These are phyloP conservation scores for Drosophila serrata DNA, from an alignment of 1,140 invertebrate species.

Conservation along the genomic window DNA sequence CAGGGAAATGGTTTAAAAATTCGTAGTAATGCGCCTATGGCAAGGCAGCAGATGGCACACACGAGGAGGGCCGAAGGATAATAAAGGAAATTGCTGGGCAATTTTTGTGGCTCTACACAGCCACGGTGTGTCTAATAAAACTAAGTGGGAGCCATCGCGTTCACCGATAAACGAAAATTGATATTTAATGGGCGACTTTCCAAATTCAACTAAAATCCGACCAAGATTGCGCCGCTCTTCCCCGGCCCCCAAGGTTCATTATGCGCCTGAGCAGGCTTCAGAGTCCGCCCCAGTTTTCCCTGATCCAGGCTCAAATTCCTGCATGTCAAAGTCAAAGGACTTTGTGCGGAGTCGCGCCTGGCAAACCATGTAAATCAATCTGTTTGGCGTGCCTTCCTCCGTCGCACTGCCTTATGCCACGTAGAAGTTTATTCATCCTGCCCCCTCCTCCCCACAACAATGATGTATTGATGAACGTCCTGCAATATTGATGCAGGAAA, in stretches of 20 bases:
- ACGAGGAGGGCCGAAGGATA: constrained; percentile 43
- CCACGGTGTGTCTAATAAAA: constrained; percentile 74
- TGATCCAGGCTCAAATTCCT: constrained; percentile 58
- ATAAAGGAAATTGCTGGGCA: constrained; percentile 83
- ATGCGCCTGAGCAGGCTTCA: constrained; percentile 33
- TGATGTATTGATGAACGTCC: constrained; percentile 79
- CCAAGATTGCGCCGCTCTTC: background rate
- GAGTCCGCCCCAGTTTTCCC: constrained; percentile 20
- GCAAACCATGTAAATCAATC: constrained; percentile 79
- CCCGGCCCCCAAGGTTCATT: constrained; percentile 22
- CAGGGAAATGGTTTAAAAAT: constrained; percentile 62
- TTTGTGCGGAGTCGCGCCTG: constrained; percentile 56
- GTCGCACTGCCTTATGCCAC: constrained; percentile 9
- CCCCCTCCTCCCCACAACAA: constrained; percentile 11
- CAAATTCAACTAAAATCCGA: constrained; percentile 30
- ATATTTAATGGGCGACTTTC: constrained; percentile 72
- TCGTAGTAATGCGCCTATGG: constrained; percentile 77
- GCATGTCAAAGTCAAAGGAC: constrained; percentile 66
- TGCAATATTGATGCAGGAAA: constrained; percentile 82
- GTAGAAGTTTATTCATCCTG: constrained; percentile 12
- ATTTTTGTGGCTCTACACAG: constrained; percentile 56
- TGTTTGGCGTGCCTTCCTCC: constrained; percentile 52
- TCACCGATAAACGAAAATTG: constrained; percentile 75
- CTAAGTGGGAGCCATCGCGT: constrained; percentile 68
- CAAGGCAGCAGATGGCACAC: constrained; percentile 60